Evolutionary conservation across 1,140 invertebrate genomes (phyloP).

Genomic region (Pseudomyrmex flavicornis): DNA sequence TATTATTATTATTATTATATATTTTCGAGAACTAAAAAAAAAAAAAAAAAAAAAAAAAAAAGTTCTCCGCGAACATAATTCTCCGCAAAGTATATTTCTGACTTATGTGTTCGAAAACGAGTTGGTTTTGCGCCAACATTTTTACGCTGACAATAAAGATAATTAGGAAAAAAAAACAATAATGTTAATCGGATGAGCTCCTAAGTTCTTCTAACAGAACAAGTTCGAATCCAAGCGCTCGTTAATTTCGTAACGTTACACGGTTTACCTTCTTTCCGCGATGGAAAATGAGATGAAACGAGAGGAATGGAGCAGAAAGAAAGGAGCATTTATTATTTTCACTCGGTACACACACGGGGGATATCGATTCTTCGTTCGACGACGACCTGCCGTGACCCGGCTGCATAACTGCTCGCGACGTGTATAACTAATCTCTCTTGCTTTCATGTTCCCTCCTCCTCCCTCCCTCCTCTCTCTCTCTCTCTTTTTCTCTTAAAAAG

Average conservation of each 20-base stretch:
- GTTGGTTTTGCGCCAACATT: too few relatives aligned
- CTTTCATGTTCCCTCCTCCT: neutral
- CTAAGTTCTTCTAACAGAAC: too few relatives aligned
- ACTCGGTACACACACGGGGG: conserved; percentile 17
- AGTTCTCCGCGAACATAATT: neutral
- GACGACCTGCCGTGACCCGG: conserved; percentile 75
- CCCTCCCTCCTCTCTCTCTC: neutral
- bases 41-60: too few relatives aligned
- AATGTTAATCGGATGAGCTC: neutral
- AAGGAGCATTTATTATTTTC: conserved; percentile 74
- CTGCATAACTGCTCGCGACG: conserved; percentile 71
- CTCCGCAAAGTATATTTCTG: too few relatives aligned
- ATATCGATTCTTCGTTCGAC: conserved; percentile 76
- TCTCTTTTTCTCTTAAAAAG: neutral
- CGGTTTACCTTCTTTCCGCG: conserved; percentile 4
- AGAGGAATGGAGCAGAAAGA: conserved; percentile 24
- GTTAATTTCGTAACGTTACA: neutral
- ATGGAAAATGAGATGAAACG: conserved; percentile 1
- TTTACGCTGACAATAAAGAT: neutral
- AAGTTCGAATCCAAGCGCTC: too few relatives aligned
- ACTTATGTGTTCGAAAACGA: too few relatives aligned
- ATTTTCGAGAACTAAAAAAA: neutral
- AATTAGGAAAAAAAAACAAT: neutral
- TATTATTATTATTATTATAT: too few relatives aligned
- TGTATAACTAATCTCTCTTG: conserved; percentile 54